Evolutionary conservation across 2,797 vertebrate species (phyloP).

Genomic region (Pithecia hirsuta): DNA sequence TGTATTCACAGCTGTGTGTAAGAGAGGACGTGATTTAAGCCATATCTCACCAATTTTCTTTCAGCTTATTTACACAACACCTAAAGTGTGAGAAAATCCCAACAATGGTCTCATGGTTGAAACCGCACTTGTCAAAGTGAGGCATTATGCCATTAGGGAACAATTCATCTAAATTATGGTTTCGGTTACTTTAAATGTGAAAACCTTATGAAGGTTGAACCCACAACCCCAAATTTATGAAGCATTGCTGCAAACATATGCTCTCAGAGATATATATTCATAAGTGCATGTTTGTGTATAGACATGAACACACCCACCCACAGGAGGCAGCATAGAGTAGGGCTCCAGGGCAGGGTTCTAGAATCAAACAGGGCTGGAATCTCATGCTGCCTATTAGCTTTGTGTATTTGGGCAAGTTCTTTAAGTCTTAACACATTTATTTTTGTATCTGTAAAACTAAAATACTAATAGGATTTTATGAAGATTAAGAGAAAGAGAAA

Average conservation of each 20-base stretch:
- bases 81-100: neutral
- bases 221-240: neutral
- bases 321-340: neutral
- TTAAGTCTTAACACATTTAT: neutral
- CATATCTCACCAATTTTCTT: neutral
- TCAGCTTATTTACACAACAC: neutral
- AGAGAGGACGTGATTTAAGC: neutral
- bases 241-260: neutral
- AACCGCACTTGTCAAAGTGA: neutral
- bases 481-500: neutral
- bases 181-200: neutral
- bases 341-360: neutral
- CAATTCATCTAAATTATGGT: neutral
- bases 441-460: neutral
- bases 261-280: neutral
- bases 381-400: neutral
- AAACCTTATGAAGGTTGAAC: neutral
- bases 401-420: neutral
- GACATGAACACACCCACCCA: fast-evolving
- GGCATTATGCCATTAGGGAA: neutral
- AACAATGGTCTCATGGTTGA: neutral
- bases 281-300: fast-evolving
- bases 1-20: neutral
- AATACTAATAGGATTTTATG: neutral
- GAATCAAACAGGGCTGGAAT: neutral